These are phyloP conservation scores for Odontocolon sp. DNA, from an alignment of 2,888 invertebrate genomes.

Conservation along the genomic window DNA sequence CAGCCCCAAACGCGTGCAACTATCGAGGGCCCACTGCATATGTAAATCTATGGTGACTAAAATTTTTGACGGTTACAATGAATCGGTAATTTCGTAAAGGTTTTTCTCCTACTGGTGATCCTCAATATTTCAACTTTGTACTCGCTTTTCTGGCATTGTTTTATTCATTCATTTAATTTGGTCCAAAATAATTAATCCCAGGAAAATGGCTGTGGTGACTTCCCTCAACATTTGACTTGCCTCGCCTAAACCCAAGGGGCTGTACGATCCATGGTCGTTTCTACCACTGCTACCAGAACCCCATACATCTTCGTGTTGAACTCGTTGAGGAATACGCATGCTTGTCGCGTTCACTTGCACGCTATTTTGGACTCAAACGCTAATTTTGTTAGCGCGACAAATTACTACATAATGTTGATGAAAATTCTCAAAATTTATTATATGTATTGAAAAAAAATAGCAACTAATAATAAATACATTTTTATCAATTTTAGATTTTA, in stretches of 20 bases:
- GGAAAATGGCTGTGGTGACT: constrained; percentile 30
- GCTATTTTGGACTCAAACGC: not conserved
- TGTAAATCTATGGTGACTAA: no score
- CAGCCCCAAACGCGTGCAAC: no score
- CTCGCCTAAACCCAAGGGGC: constrained; percentile 54
- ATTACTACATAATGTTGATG: not conserved
- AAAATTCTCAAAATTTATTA: not conserved
- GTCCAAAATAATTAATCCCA: constrained; percentile 38
- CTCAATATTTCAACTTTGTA: constrained; percentile 15
- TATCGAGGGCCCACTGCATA: no score
- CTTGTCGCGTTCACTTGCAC: constrained; percentile 31
- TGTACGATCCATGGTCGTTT: constrained; percentile 9
- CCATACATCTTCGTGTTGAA: constrained; percentile 25
- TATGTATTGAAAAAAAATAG: no score
- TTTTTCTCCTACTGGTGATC: not conserved
- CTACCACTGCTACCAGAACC: constrained; percentile 1
- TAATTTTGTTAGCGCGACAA: constrained; percentile 1
- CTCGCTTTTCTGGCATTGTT: not conserved
- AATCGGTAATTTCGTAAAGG: not conserved
- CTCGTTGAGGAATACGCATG: constrained; percentile 35
- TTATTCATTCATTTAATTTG: constrained; percentile 30
- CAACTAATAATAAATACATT: no score
- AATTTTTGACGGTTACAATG: not conserved
- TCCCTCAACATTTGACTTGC: constrained; percentile 47
- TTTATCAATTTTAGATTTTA: no score